Base-by-base conservation (phyloP, 2,797 vertebrate species). In the Acanthurus tractus region DNA sequence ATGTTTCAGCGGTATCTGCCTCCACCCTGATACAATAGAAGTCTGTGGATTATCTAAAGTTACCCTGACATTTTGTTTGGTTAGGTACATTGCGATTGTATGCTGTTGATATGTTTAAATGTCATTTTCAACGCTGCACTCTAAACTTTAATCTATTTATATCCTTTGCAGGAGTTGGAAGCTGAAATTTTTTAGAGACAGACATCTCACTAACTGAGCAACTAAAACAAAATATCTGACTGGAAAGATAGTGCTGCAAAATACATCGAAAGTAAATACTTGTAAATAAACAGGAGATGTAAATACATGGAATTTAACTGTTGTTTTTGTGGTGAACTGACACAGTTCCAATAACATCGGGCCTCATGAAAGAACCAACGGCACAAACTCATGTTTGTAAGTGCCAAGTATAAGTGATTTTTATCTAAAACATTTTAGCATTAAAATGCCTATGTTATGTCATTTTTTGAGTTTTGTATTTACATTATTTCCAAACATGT, bases 11-110 rank as follows among this genome's bases (percentile, higher is more conserved):
- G 42, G 44, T 84, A 66, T 53, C 29, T 65, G 44, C 25, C 25
- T 29, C 25, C 25, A 29, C 25, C 7, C 10, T 20, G 59, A 29
- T 18, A 86, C 78, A 88, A 74, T 55, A 17, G 34, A 68, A 2
- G 45, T 63, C 15, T 78, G 69, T 62, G 55, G 15, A 25, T 81
- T 87, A 74, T 83, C 76, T 74, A 34, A 17, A 70, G 45, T 61
- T 48, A 55, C 61, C 38, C 23, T 65, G 13, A 69, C 49, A 12
- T 34, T 71, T 42, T 65, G 52, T 81, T 48, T 74, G 13, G 13
- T 68, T 55, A 71, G 17, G 74, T 46, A 53, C 6, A 15, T 36
- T 54, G 38, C 63, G 77, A 12, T 67, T 74, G 53, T 53, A 79
- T 38, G 46, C 64, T 80, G 1, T 63, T 74, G 68, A 76, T 80